phyloP scores from a whole-genome alignment of 1,140 invertebrate genomes.

The Temnothorax longispinosus region DNA sequence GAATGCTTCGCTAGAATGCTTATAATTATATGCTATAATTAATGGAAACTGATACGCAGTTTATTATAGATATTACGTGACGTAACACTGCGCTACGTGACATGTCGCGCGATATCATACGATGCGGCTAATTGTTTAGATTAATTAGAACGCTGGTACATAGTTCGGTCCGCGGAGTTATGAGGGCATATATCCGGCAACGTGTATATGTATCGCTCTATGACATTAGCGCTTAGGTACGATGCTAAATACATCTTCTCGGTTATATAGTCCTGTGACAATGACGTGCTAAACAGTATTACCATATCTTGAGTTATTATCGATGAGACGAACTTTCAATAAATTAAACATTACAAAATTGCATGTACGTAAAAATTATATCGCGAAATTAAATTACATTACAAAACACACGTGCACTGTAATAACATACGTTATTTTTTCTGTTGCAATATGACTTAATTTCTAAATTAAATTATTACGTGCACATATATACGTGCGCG shows the following conservation, averaged over 20 bases:
- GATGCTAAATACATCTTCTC: slow-evolving; percentile 11
- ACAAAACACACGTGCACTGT: neutral
- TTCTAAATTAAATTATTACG: slow-evolving; percentile 29
- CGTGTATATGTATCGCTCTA: neutral
- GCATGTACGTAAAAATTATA: neutral
- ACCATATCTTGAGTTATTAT: neutral
- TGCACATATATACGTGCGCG: neutral
- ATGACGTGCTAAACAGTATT: neutral
- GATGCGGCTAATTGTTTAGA: slow-evolving; percentile 59
- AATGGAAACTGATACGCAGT: slow-evolving; percentile 55
- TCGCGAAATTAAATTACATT: neutral
- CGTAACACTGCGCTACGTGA: slow-evolving; percentile 40
- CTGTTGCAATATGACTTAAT: neutral
- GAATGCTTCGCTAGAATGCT: slow-evolving; percentile 42
- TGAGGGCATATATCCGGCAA: neutral
- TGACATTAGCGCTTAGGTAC: slow-evolving; percentile 4
- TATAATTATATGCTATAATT: slow-evolving; percentile 53
- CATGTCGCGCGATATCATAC: slow-evolving; percentile 44
- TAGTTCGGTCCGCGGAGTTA: slow-evolving; percentile 30
- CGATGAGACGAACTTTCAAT: neutral
- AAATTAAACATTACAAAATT: slow-evolving; percentile 1
- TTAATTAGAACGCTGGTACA: slow-evolving; percentile 58
- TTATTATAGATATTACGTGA: slow-evolving; percentile 58
- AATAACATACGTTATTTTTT: neutral
- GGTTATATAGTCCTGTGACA: neutral